Base-by-base conservation (phyloP, 2,888 invertebrate species). In the Liopterus haemorrhoidalis region DNA sequence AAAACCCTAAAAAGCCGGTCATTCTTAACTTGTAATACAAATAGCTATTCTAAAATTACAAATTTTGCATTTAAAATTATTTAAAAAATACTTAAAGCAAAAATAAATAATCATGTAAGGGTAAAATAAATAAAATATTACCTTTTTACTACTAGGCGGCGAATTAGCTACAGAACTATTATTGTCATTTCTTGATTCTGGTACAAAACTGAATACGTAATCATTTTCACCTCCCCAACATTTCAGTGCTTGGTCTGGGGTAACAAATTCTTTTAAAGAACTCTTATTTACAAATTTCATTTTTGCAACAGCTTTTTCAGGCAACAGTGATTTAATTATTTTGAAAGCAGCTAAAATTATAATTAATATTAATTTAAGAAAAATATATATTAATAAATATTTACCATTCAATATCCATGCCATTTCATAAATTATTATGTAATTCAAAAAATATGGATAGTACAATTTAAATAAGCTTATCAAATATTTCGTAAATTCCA, bases 371-470 rank as follows among this genome's bases (percentile, higher is more conserved):
- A 33, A 22, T 20, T 18, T 43, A 6, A 45, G 24, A 38, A 15
- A 14, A 28, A 21, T 18, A 31, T 11, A 11, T 25, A 37, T 20
- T 41, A 40, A 20, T 11, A 37, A 24, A 18, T 5, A 63, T 71
- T 71, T 70, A 85, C 85, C 82, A 59, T 84, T 90, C 48, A 95
- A 68, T 1, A 94, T 79, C 94, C 94, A 95, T 0, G 94, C 90
- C 87, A 95, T 88, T 64, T 95, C 92, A 64, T 77, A 91, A 41
- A 95, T 84, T 22, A 95, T 70, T 53, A 95, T 91, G 61, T 90
- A 89, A 59, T 91, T 93, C 49, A 91, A 68, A 59, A 85, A 82
- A 64, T 78, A 79, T 0, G 95, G 95, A 67, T 93, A 95, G 62
- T 93, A 92, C 14, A 75, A 71, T 65, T 93, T 92, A 62, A 94